Evolutionary conservation across 2,113 vertebrate species (phyloP).

Genomic region (Lepus americanus): DNA sequence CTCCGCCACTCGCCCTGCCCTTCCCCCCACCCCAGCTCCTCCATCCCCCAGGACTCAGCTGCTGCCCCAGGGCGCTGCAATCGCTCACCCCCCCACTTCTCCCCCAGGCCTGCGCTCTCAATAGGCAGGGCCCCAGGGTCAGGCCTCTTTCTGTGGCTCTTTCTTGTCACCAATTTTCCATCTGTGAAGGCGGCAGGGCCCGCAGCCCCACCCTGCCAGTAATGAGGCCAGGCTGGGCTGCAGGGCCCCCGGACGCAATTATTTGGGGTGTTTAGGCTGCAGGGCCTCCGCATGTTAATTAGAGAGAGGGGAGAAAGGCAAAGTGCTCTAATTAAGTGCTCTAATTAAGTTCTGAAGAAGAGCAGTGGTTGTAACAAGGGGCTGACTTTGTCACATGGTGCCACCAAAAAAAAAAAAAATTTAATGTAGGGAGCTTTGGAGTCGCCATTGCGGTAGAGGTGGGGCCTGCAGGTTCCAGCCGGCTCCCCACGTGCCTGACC

Average conservation of each 20-base stretch:
- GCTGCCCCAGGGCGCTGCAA: constrained; percentile 32
- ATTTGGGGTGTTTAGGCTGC: constrained; percentile 89
- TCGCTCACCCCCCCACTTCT: not conserved
- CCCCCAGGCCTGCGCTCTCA: constrained; percentile 76
- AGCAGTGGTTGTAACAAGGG: constrained; percentile 85
- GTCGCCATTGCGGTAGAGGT: constrained; percentile 87
- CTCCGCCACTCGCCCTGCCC: not conserved
- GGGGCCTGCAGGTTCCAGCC: constrained; percentile 73
- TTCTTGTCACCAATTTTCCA: constrained; percentile 87
- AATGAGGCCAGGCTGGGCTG: constrained; percentile 89
- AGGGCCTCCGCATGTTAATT: constrained; percentile 91
- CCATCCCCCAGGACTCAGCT: constrained; percentile 67
- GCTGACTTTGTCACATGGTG: constrained; percentile 92
- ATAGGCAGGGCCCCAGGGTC: constrained; percentile 85
- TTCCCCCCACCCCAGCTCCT: not conserved
- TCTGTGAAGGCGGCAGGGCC: constrained; percentile 84
- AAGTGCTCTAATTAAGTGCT: constrained; percentile 88
- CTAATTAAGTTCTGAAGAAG: constrained; percentile 92
- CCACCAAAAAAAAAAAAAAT: constrained; percentile 86
- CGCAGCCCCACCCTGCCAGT: constrained; percentile 82
- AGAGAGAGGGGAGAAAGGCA: constrained; percentile 90
- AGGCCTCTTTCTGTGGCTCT: constrained; percentile 86
- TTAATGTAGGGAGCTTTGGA: constrained; percentile 85
- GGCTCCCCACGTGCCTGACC: rapidly evolving
- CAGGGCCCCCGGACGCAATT: constrained; percentile 86